Evolutionary conservation across 2,888 invertebrate genomes (phyloP), one percentile per base, ranked within the genome.

Genomic region (Hemicrepidius hirtus): DNA sequence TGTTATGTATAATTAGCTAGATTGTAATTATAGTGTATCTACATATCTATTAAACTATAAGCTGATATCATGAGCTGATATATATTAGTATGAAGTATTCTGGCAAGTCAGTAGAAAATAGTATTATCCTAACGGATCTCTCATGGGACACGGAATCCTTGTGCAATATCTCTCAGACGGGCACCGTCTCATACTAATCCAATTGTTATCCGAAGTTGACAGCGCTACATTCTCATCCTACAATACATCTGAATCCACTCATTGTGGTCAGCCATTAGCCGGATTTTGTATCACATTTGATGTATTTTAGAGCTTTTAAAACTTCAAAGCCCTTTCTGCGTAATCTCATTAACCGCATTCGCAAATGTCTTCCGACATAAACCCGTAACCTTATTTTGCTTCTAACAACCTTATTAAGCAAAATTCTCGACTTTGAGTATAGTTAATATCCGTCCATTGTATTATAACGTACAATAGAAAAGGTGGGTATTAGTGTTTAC

Each of bases 191-290:
- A 68, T 75, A 71, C 74, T 76, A 77, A 78, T 76, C 78, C 78
- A 76, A 78, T 77, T 78, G 77, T 74, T 73, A 74, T 75, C 71
- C 74, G 37, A 69, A 75, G 75, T 73, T 76, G 78, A 75, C 77
- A 75, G 76, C 71, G 74, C 60, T 75, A 74, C 67, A 76, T 76
- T 76, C 75, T 73, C 77, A 74, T 77, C 71, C 71, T 63, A 75
- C 65, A 75, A 75, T 75, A 75, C 75, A 75, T 71, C 64, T 69
- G 69, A 75, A 75, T 75, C 75, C 72, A 72, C 75, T 75, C 68
- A 71, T 69, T 68, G 66, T 66, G 71, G 75, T 68, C 71, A 71
- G 49, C 71, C 75, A 72, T 75, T 75, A 71, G 66, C 53, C 49
- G 69, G 68, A 75, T 75, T 75, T 68, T 65, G 68, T 72, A 72